phyloP scores from a whole-genome alignment of 2,797 vertebrate species.

The Adelosebastes latens region DNA sequence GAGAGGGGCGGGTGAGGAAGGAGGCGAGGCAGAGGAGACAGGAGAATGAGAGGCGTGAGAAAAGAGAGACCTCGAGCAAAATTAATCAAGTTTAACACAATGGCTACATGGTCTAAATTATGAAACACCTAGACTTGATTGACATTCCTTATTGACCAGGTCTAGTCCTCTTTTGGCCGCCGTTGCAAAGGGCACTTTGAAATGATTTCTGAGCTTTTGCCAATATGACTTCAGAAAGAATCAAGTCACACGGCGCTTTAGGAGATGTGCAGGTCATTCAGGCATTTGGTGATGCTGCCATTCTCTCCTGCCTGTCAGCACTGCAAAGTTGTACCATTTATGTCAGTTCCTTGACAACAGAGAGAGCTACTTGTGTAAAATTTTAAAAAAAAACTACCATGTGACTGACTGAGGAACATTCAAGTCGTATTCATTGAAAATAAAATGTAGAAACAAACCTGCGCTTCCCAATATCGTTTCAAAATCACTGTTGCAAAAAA shows the following conservation, averaged over 20 bases:
- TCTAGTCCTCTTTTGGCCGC: slow-evolving; percentile 21
- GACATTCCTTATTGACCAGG: slow-evolving; percentile 40
- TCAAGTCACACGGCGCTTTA: slow-evolving; percentile 14
- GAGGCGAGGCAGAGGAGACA: background rate
- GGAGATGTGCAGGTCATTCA: slow-evolving; percentile 37
- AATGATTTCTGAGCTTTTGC: slow-evolving; percentile 45
- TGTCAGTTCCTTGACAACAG: background rate
- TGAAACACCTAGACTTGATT: slow-evolving; percentile 44
- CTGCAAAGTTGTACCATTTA: slow-evolving; percentile 5
- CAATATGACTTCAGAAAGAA: slow-evolving; percentile 36
- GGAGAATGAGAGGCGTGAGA: slow-evolving; percentile 35
- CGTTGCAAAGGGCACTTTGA: slow-evolving; percentile 35
- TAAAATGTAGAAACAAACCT: background rate
- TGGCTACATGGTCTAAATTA: slow-evolving; percentile 37
- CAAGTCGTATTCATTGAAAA: background rate
- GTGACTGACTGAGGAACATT: background rate
- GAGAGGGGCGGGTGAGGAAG: background rate
- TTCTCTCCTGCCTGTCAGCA: slow-evolving; percentile 32
- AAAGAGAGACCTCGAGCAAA: slow-evolving; percentile 36
- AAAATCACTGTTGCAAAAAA: background rate
- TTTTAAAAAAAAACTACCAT: background rate
- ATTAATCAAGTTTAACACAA: slow-evolving; percentile 48
- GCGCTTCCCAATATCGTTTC: background rate
- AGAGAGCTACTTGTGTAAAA: background rate
- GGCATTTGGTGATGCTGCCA: slow-evolving; percentile 20